phyloP scores from a whole-genome alignment of 2,888 invertebrate species.

The Tethea ocularis region DNA sequence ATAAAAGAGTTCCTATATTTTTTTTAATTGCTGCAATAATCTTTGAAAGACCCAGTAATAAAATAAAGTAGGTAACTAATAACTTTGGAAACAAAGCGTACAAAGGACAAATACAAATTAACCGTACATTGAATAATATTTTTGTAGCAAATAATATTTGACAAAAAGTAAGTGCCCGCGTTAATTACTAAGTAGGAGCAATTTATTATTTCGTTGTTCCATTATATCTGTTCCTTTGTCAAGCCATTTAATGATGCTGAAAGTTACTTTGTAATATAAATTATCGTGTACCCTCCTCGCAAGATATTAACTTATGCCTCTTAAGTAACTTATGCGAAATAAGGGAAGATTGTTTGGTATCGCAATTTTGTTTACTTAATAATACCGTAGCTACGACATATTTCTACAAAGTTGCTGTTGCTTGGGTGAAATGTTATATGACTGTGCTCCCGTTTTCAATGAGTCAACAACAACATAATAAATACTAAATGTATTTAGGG shows the following conservation, averaged over 20 bases:
- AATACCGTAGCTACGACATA: conserved; percentile 18
- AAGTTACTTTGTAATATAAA: conserved; percentile 10
- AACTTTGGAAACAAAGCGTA: not conserved
- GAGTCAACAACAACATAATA: not conserved
- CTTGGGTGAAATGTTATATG: not conserved
- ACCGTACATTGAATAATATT: not conserved
- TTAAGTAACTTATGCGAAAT: conserved; percentile 25
- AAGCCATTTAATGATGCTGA: conserved; percentile 2
- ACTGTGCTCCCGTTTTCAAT: not conserved
- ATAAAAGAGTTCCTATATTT: not conserved
- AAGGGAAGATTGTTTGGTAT: conserved; percentile 30
- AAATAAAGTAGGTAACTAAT: too few species aligned
- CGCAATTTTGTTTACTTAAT: conserved; percentile 30
- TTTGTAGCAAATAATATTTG: not conserved
- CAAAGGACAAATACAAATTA: not conserved
- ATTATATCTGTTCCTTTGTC: not conserved
- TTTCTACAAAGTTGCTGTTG: conserved; percentile 13
- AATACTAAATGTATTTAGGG: not conserved
- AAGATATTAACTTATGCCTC: conserved; percentile 13
- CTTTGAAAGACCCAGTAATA: not conserved
- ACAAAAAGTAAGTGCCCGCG: not conserved
- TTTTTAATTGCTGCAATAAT: not conserved
- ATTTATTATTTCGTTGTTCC: conserved; percentile 3
- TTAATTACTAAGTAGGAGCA: not conserved
- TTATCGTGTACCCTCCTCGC: not conserved